phyloP scores from a whole-genome alignment of 2,113 vertebrate genomes.

The Tylochromis polylepis region DNA sequence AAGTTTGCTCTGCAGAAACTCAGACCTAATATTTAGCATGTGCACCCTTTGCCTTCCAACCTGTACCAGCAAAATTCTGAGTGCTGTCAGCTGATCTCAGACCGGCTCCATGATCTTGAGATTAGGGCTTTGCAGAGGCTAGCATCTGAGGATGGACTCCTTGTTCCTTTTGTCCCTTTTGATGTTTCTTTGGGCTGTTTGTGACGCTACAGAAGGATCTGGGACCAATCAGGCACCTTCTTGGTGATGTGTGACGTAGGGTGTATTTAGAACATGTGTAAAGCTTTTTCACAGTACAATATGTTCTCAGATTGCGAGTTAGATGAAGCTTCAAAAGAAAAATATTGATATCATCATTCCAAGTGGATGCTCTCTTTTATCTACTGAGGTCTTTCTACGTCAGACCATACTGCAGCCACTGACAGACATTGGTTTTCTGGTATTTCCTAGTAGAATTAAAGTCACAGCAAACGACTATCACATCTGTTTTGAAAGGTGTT shows the following conservation, averaged over 20 bases:
- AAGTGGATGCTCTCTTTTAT: fast-evolving
- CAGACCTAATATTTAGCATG: background rate
- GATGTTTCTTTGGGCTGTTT: background rate
- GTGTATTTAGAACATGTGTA: background rate
- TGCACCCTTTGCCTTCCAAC: background rate
- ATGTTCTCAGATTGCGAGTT: background rate
- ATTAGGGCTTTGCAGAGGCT: background rate
- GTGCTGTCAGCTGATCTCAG: background rate
- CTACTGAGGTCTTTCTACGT: background rate
- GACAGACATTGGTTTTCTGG: fast-evolving
- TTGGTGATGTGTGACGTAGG: background rate
- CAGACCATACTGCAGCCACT: background rate
- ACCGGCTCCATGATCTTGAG: background rate
- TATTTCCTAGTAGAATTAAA: background rate
- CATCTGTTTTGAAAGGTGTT: background rate
- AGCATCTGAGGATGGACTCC: background rate
- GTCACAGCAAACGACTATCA: background rate
- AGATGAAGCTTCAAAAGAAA: background rate
- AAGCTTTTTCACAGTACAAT: background rate
- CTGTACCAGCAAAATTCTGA: background rate
- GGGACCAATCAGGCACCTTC: background rate
- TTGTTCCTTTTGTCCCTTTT: background rate
- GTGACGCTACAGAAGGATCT: background rate
- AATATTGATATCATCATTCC: background rate
- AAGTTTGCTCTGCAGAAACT: fast-evolving